Percentiles rank a stretch among this genome's conserved stretches.
These are phyloP conservation scores for Arctopsyche grandis DNA, from an alignment of 1,140 invertebrate species.

Conservation along the genomic window DNA sequence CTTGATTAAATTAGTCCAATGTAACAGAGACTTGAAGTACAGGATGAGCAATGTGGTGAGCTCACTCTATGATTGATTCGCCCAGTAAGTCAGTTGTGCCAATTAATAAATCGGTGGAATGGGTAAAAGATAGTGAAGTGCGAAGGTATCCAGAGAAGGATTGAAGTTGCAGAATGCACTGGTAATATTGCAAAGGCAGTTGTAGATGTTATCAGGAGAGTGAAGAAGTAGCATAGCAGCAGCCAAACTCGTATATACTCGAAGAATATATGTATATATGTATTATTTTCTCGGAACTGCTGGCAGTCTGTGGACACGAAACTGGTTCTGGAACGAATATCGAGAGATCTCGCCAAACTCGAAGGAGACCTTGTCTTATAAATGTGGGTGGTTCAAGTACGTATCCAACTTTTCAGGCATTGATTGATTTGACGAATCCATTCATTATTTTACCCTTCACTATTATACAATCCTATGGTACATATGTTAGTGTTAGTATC, in stretches of 20 bases:
- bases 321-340: slow-evolving; percentile 22
- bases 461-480: no score
- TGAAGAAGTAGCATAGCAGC: neutral
- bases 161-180: neutral
- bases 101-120: no score
- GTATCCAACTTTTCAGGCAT: neutral
- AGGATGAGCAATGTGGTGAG: no score
- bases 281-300: slow-evolving; percentile 7
- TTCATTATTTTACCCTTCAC: neutral
- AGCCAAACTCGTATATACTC: neutral
- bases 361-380: neutral
- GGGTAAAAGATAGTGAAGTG: no score
- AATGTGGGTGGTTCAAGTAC: slow-evolving; percentile 9
- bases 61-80: no score
- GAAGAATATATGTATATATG: neutral
- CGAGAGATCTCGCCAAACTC: neutral
- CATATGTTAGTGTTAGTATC: no score
- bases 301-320: neutral
- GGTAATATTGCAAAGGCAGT: neutral
- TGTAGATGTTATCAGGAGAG: neutral
- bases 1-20: no score
- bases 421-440: neutral
- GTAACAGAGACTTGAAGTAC: no score
- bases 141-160: neutral
- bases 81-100: no score